Evolutionary conservation across 2,797 vertebrate genomes (phyloP).

Genomic region (Sebastes paucispinis): DNA sequence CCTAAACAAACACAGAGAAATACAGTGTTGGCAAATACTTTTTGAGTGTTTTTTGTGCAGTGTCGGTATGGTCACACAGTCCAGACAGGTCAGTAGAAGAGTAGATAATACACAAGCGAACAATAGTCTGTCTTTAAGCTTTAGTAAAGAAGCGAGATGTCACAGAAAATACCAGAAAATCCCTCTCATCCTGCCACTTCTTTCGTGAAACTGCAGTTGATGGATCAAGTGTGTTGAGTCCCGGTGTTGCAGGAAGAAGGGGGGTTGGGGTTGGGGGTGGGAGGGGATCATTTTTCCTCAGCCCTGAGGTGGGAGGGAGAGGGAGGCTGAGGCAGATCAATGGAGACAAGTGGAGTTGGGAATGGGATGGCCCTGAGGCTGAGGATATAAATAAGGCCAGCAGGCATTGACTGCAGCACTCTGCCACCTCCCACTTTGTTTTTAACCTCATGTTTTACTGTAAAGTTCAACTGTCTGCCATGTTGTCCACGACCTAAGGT

Average conservation of each 20-base stretch:
- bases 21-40: background rate
- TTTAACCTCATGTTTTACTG: constrained; percentile 43
- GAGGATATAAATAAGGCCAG: constrained; percentile 71
- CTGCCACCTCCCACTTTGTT: constrained; percentile 42
- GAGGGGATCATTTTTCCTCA: constrained; percentile 59
- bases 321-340: constrained; percentile 66
- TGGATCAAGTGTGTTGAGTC: constrained; percentile 62
- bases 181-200: constrained; percentile 34
- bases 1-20: background rate
- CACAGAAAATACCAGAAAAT: constrained; percentile 44
- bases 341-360: constrained; percentile 69
- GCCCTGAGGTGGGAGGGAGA: constrained; percentile 22
- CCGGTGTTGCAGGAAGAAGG: constrained; percentile 40
- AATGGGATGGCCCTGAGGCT: constrained; percentile 71
- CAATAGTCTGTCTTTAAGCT: constrained; percentile 12
- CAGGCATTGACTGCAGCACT: constrained; percentile 59
- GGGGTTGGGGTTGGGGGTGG: background rate
- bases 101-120: background rate
- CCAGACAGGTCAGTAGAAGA: constrained; percentile 1
- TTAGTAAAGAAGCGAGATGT: constrained; percentile 7
- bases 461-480: background rate
- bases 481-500: too few species aligned
- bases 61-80: background rate
- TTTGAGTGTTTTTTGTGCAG: background rate
- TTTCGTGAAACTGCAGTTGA: constrained; percentile 45